A percentile compares a stretch with the other conserved stretches of the same genome.
Conservation (phyloP, 2,797 vertebrate species). For the Cyprinodon diabolis region DNA sequence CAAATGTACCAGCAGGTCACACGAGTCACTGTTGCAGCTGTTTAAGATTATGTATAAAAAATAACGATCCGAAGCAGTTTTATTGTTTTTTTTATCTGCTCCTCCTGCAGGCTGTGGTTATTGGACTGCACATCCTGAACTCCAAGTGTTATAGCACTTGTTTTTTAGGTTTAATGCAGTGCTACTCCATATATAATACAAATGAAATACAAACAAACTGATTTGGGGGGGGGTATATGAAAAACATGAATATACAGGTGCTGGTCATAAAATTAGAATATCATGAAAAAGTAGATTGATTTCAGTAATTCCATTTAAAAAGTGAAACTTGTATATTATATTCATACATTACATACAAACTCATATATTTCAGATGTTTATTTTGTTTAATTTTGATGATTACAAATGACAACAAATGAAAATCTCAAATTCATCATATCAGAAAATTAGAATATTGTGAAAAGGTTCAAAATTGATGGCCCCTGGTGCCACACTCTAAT, state of each 20-base stretch:
- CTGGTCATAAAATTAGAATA: too few species aligned
- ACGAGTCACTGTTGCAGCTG: not conserved
- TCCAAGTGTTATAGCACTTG: conserved; percentile 20
- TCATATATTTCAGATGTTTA: too few species aligned
- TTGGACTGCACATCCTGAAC: conserved; percentile 54
- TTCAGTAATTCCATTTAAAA: too few species aligned
- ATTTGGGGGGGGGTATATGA: not conserved
- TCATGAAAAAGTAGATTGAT: too few species aligned
- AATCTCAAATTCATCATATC: too few species aligned
- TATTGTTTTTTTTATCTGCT: conserved; percentile 34
- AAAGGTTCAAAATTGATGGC: too few species aligned
- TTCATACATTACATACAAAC: too few species aligned
- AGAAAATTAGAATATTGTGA: too few species aligned
- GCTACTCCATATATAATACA: not conserved
- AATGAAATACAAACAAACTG: not conserved
- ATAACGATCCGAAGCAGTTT: conserved; percentile 10
- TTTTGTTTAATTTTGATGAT: too few species aligned
- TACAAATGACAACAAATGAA: too few species aligned
- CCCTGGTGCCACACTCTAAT: too few species aligned
- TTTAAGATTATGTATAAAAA: conserved; percentile 8
- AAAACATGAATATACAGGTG: not conserved
- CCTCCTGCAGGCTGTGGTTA: conserved; percentile 37
- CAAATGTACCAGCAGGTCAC: not conserved
- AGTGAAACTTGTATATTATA: too few species aligned
- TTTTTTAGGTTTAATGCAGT: not conserved